phyloP scores from a whole-genome alignment of 1,140 invertebrate species.

The Vanessa tameamea region DNA sequence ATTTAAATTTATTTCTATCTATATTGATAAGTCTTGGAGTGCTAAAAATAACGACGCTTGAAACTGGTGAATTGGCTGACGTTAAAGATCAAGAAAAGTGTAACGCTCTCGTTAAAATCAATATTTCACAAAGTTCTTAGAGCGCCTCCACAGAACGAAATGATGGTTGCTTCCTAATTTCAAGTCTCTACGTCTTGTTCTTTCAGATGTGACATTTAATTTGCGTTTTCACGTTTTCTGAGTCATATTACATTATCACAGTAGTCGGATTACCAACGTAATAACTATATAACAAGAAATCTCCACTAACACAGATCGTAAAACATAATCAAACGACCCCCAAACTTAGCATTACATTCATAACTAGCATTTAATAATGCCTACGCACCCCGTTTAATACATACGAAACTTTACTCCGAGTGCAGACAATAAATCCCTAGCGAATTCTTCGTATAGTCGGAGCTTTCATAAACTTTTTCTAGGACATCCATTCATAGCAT shows the following conservation, averaged over 20 bases:
- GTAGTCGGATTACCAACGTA: background rate
- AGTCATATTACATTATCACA: background rate
- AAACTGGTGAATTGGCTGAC: too few species aligned
- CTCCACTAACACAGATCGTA: background rate
- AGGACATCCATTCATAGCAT: constrained; percentile 16
- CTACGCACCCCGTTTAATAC: constrained; percentile 15
- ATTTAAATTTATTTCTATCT: too few species aligned
- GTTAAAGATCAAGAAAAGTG: too few species aligned
- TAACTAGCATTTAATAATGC: constrained; percentile 2
- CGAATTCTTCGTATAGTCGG: constrained; percentile 11
- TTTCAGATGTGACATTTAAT: too few species aligned
- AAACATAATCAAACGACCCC: background rate
- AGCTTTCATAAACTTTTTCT: constrained; percentile 20
- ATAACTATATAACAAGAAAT: background rate
- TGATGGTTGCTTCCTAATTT: too few species aligned
- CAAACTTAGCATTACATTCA: background rate
- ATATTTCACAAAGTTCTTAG: too few species aligned
- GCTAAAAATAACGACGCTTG: too few species aligned
- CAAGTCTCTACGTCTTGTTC: background rate
- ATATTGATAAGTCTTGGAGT: too few species aligned
- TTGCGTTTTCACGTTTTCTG: too few species aligned
- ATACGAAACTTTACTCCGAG: constrained; percentile 11
- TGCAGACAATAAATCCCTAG: constrained; percentile 7
- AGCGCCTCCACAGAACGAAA: too few species aligned
- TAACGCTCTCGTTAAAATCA: too few species aligned